Evolutionary conservation across 2,797 vertebrate species (phyloP), one percentile per base, ranked within the genome.

Genomic region (Karalla daura): DNA sequence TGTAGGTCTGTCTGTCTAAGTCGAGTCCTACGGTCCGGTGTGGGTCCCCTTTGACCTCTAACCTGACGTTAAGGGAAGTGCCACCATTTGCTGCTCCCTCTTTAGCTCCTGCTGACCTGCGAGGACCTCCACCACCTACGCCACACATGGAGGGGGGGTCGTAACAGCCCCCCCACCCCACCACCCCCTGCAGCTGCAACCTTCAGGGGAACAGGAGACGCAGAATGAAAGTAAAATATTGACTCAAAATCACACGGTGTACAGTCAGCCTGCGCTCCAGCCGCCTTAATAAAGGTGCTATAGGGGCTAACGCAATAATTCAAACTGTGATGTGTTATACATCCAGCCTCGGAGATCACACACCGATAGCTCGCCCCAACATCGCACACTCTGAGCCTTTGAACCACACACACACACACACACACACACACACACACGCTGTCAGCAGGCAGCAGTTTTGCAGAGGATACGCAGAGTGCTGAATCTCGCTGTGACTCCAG

Each of bases 401-500:
- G 78, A 83, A 81, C 50, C 45, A 24, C 49, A 72, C 74, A 69
- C 63, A 56, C 23, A 50, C 70, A 63, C 70, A 78, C 70, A 72
- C 49, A 72, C 74, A 69, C 63, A 56, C 23, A 50, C 70, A 63
- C 70, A 70, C 51, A 70, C 63, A 39, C 11, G 17, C 15, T 8
- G 69, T 70, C 73, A 82, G 74, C 76, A 59, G 78, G 86, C 69
- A 76, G 67, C 45, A 73, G 82, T 72, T 73, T 74, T 78, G 63
- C 58, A 60, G 74, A 83, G 88, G 84, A 88, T 87, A 83, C 78
- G 56, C 75, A 86, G 65, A 74, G 77, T 20, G 74, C 64, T 78
- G 80, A 71, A 78, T 88, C 86, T 86, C 58, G 10, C 81, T 78
- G 85, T 79, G 87, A 85, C 87, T 90, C 94, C 96, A 96, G 95